Evolutionary conservation across 2,888 invertebrate species (phyloP).

Genomic region (Chorisops tibialis): DNA sequence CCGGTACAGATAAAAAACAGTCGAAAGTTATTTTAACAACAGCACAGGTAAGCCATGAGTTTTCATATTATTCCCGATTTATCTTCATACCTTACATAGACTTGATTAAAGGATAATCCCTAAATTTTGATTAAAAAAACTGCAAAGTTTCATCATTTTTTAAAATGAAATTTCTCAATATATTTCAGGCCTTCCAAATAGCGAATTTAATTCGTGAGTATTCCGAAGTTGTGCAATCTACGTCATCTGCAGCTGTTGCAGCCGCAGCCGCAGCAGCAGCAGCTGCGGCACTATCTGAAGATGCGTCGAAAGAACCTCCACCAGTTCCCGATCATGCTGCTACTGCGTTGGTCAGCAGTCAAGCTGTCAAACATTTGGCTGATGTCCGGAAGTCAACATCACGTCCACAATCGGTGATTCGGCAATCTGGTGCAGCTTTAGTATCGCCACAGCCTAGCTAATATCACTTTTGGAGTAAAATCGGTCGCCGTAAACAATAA

Average conservation of each 20-base stretch:
- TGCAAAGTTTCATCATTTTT: neutral
- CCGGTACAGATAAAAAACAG: slow-evolving; percentile 85
- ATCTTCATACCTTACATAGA: neutral
- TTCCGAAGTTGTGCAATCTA: slow-evolving; percentile 61
- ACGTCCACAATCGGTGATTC: slow-evolving; percentile 38
- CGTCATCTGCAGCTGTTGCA: slow-evolving; percentile 34
- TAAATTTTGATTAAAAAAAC: no score
- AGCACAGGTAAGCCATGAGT: slow-evolving; percentile 63
- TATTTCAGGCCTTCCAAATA: slow-evolving; percentile 80
- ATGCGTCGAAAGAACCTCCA: slow-evolving; percentile 34
- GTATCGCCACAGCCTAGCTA: slow-evolving; percentile 42
- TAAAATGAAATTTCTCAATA: neutral
- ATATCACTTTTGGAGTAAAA: slow-evolving; percentile 37
- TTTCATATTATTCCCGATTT: neutral
- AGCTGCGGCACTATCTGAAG: slow-evolving; percentile 28
- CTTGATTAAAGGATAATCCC: no score
- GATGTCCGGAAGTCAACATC: slow-evolving; percentile 33
- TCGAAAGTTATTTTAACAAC: slow-evolving; percentile 92
- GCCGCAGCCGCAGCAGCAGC: slow-evolving; percentile 34
- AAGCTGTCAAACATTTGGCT: slow-evolving; percentile 28
- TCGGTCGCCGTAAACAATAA: slow-evolving; percentile 32
- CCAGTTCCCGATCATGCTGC: slow-evolving; percentile 37
- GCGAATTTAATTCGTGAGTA: slow-evolving; percentile 90
- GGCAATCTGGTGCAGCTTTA: slow-evolving; percentile 37
- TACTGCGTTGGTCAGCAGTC: slow-evolving; percentile 25